Evolutionary conservation across 2,797 vertebrate species (phyloP).

Genomic region (Huso huso): DNA sequence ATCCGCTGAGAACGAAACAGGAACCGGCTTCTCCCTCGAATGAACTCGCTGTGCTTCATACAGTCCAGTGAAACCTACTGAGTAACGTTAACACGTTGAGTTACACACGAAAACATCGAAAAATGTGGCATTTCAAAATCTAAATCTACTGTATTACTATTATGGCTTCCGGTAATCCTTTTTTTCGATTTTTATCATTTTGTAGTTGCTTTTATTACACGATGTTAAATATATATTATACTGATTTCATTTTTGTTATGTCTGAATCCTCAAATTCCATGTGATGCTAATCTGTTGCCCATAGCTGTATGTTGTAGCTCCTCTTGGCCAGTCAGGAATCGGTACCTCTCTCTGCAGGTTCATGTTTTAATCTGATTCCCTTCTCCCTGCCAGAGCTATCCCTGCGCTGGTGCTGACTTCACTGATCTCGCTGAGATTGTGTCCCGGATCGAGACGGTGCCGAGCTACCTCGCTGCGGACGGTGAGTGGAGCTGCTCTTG

Average conservation of each 20-base stretch:
- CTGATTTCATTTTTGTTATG: too few species aligned
- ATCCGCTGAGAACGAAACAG: background rate
- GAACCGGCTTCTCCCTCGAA: background rate
- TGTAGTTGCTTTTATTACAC: too few species aligned
- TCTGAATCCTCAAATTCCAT: too few species aligned
- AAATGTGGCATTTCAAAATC: too few species aligned
- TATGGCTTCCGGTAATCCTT: too few species aligned
- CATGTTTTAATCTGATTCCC: slow-evolving; percentile 2
- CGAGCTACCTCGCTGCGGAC: slow-evolving; percentile 70
- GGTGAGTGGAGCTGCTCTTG: slow-evolving; percentile 50
- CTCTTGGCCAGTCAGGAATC: background rate
- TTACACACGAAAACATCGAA: too few species aligned
- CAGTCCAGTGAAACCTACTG: too few species aligned
- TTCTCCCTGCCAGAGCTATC: slow-evolving; percentile 45
- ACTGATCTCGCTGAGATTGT: slow-evolving; percentile 93
- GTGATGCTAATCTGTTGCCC: background rate
- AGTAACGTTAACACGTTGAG: too few species aligned
- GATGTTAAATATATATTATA: too few species aligned
- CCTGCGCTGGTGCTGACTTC: slow-evolving; percentile 78
- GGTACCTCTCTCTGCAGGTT: background rate
- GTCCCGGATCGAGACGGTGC: slow-evolving; percentile 85
- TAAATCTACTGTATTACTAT: too few species aligned
- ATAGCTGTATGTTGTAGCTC: background rate
- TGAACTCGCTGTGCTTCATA: too few species aligned
- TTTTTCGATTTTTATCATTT: too few species aligned